phyloP scores from a whole-genome alignment of 2,113 vertebrate species.

The Stercorarius parasiticus region DNA sequence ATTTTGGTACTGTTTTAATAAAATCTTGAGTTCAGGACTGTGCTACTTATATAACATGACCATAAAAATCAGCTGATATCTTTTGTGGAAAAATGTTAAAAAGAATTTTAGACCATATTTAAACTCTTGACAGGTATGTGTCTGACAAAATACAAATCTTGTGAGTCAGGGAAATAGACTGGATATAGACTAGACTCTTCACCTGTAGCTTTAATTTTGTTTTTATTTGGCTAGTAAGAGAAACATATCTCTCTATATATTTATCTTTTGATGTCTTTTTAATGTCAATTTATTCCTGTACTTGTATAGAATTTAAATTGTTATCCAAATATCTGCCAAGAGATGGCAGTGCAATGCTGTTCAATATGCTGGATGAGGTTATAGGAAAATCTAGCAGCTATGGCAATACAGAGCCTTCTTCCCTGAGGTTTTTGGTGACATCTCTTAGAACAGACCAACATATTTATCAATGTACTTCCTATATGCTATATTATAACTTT shows the following conservation, averaged over 20 bases:
- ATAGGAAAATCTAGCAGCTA: neutral
- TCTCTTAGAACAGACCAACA: neutral
- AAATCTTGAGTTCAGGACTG: neutral
- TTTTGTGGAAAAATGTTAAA: neutral
- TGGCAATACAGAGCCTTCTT: neutral
- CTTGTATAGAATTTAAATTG: neutral
- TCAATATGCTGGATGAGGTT: neutral
- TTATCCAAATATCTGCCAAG: neutral
- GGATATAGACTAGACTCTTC: neutral
- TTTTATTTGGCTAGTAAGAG: neutral
- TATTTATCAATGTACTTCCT: neutral
- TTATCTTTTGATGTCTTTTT: neutral
- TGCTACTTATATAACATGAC: neutral
- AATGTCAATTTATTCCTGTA: neutral
- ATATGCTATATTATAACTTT: neutral
- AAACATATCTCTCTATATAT: accelerated
- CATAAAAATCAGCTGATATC: neutral
- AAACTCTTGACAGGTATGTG: neutral
- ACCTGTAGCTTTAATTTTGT: neutral
- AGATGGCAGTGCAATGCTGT: conserved; percentile 68
- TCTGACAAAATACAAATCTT: neutral
- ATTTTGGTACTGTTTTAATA: neutral
- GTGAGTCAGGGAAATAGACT: neutral
- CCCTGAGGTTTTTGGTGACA: neutral
- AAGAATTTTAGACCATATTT: accelerated